Conservation (phyloP, 2,888 invertebrate species). For the Oxystoma pomonae region DNA sequence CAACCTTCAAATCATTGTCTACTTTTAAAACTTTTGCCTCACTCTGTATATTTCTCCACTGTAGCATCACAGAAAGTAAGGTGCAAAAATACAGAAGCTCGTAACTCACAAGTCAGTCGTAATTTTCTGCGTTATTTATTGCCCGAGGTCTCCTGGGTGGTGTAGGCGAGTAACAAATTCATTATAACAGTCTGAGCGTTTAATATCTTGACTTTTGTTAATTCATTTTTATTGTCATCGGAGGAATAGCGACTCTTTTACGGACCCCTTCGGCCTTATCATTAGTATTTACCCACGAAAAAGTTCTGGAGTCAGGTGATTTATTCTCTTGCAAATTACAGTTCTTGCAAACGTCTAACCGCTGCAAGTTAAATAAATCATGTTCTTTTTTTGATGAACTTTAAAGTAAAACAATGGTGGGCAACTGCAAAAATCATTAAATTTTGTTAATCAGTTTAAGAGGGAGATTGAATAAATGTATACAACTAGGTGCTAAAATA, state of each 20-base stretch:
- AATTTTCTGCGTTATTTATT: conserved; percentile 34
- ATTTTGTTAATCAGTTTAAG: no score
- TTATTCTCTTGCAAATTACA: neutral
- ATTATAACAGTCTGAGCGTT: conserved; percentile 42
- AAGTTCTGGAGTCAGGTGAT: neutral
- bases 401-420: no score
- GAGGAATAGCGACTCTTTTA: conserved; percentile 39
- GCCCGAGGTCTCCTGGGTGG: conserved; percentile 36
- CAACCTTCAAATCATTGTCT: no score
- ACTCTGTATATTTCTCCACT: no score
- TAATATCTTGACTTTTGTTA: conserved; percentile 46
- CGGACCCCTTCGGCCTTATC: neutral
- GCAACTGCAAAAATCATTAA: no score
- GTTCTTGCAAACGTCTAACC: no score
- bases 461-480: no score
- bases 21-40: no score
- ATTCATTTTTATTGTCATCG: conserved; percentile 48
- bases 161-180: conserved; percentile 43
- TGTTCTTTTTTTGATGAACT: no score
- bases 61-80: no score
- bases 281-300: neutral
- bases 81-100: neutral
- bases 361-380: no score
- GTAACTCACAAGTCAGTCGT: conserved; percentile 8
- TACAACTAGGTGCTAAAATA: no score